Evolutionary conservation across 1,140 invertebrate genomes (phyloP), one percentile per base, ranked within the genome.

Genomic region (Drosophila jambulina): DNA sequence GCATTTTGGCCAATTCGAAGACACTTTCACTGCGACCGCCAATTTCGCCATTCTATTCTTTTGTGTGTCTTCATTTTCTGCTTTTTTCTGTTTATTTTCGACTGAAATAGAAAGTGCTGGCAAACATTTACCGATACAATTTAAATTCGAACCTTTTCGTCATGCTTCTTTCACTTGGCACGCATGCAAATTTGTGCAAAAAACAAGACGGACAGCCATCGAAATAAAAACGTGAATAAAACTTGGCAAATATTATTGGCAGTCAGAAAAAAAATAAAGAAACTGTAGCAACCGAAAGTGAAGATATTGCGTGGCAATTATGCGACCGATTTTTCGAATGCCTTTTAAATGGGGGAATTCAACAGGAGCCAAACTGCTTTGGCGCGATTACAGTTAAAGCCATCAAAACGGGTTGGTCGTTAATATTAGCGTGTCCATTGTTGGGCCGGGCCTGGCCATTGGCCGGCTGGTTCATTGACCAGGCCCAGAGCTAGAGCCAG

Each of bases 1-100:
- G 45, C 45, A 42, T 12, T 72, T 59, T 67, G 61, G 70, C 54
- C 54, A 61, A 42, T 61, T 71, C 61, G 61, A 76, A 76, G 59
- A 76, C 62, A 86, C 82, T 87, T 86, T 87, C 82, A 86, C 82
- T 85, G 57, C 58, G 80, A 48, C 64, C 63, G 46, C 12, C 61
- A 62, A 63, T 78, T 63, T 78, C 56, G 75, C 65, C 67, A 86
- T 86, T 86, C 84, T 86, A 80, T 87, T 87, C 84, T 86, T 83
- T 83, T 86, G 83, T 86, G 63, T 69, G 29, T 36, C n/a, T 60
- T 62, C 34, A 36, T 43, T 58, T 17, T 36, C n/a, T 25, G 13
- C 12, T 63, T 27, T 32, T 45, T 23, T 40, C 15, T 51, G n/a
- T 32, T 43, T 62, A 19, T 49, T 48, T 63, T 8, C 65, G 51